Percentiles rank a stretch among this genome's conserved stretches.
Conservation (phyloP, 2,113 vertebrate genomes). For the Psettodes erumei region DNA sequence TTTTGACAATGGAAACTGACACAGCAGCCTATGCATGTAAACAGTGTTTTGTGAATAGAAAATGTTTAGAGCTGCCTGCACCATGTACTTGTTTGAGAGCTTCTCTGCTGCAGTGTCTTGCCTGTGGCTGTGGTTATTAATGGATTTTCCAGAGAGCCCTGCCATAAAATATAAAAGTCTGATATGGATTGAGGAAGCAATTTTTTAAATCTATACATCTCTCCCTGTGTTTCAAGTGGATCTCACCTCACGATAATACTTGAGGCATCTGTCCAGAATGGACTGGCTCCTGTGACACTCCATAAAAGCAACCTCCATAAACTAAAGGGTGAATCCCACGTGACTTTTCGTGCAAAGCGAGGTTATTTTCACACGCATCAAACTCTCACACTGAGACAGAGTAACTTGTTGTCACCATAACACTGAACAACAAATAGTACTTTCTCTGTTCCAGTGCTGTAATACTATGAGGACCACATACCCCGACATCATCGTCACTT, state of each 20-base stretch:
- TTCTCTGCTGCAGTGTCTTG: not conserved
- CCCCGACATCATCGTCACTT: constrained; percentile 95
- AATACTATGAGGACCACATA: constrained; percentile 75
- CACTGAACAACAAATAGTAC: not conserved
- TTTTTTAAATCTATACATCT: not conserved
- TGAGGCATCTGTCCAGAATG: not conserved
- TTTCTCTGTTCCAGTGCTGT: not conserved
- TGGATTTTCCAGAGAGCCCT: constrained; percentile 1
- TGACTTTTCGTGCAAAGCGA: constrained; percentile 2
- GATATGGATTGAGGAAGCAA: not conserved
- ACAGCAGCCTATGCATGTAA: no score
- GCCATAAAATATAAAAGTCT: not conserved
- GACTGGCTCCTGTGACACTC: not conserved
- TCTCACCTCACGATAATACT: not conserved
- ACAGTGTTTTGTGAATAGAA: no score
- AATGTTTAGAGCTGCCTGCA: no score
- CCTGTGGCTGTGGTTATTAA: constrained; percentile 24
- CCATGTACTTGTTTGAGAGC: no score
- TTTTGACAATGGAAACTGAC: no score
- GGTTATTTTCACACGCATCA: not conserved
- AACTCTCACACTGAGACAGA: not conserved
- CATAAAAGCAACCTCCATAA: not conserved
- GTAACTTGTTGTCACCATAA: not conserved
- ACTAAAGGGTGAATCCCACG: not conserved
- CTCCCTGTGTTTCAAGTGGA: not conserved